A percentile compares a stretch with the other conserved stretches of the same genome.
phyloP scores from a whole-genome alignment of 2,113 vertebrate species.

The Amphiprion percula region DNA sequence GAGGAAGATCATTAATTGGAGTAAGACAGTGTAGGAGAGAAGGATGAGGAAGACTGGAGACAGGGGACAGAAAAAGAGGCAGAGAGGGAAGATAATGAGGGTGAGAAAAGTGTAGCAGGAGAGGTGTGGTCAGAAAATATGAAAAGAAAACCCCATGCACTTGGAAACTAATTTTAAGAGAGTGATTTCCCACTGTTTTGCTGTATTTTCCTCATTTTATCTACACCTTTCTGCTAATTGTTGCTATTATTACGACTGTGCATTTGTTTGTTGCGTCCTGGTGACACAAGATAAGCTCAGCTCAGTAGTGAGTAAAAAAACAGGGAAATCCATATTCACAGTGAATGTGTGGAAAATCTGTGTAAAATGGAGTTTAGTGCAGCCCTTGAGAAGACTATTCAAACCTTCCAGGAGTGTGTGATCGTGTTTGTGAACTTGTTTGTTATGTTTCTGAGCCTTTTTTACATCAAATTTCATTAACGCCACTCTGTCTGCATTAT shows the following conservation, averaged over 20 bases:
- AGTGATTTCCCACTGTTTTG: no score
- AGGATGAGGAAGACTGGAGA: constrained; percentile 63
- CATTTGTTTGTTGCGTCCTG: constrained; percentile 23
- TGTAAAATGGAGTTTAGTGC: constrained; percentile 30
- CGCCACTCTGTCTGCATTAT: neutral
- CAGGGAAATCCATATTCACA: constrained; percentile 43
- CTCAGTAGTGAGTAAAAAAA: constrained; percentile 1
- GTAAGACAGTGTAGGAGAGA: constrained; percentile 69
- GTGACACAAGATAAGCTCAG: constrained; percentile 9
- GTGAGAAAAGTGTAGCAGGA: constrained; percentile 1
- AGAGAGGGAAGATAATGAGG: constrained; percentile 47
- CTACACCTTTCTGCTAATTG: neutral
- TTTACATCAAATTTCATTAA: neutral
- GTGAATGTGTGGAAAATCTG: constrained; percentile 41
- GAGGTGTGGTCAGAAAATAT: constrained; percentile 46
- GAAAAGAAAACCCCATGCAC: neutral
- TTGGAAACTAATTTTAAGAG: neutral
- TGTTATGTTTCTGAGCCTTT: neutral
- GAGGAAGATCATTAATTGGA: constrained; percentile 82
- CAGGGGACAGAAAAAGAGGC: constrained; percentile 31
- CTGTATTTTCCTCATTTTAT: neutral
- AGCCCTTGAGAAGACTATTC: constrained; percentile 32
- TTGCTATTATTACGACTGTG: neutral
- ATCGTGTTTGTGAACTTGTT: neutral
- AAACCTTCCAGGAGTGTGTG: constrained; percentile 22